Conservation (phyloP, 1,140 invertebrate species). For the Zaprionus africanus region DNA sequence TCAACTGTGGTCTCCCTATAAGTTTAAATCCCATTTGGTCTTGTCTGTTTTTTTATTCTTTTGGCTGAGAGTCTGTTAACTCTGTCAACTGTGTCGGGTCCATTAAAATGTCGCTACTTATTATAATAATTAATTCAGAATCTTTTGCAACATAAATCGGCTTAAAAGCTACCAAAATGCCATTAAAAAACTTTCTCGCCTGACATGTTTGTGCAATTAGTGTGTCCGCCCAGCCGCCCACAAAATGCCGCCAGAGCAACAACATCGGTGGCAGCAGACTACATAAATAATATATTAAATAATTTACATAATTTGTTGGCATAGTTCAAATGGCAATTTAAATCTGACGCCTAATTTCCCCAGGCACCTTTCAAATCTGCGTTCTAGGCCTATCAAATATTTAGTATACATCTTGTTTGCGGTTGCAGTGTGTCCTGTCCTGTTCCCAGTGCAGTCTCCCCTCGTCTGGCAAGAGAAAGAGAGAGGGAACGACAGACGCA, state of each 20-base stretch:
- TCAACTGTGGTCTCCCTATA: not conserved
- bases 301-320: slow-evolving; percentile 70
- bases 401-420: slow-evolving; percentile 63
- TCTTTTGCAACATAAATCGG: slow-evolving; percentile 63
- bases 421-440: slow-evolving; percentile 19
- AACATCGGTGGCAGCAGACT: not conserved
- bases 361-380: slow-evolving; percentile 61
- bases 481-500: slow-evolving; percentile 5
- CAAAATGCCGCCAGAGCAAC: not conserved
- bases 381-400: slow-evolving; percentile 73
- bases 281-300: slow-evolving; percentile 67
- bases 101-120: slow-evolving; percentile 71
- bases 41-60: not conserved
- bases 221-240: slow-evolving; percentile 21
- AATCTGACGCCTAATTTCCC: slow-evolving; percentile 74
- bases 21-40: not conserved
- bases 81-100: slow-evolving; percentile 24
- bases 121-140: slow-evolving; percentile 75
- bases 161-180: slow-evolving; percentile 74
- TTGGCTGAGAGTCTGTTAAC: not conserved
- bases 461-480: not conserved
- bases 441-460: not conserved
- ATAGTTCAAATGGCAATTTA: slow-evolving; percentile 68
- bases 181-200: slow-evolving; percentile 65
- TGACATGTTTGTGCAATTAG: slow-evolving; percentile 69